A percentile compares a stretch with the other conserved stretches of the same genome.
Conservation (phyloP, 2,113 vertebrate species). For the Phyllopteryx taeniolatus region DNA sequence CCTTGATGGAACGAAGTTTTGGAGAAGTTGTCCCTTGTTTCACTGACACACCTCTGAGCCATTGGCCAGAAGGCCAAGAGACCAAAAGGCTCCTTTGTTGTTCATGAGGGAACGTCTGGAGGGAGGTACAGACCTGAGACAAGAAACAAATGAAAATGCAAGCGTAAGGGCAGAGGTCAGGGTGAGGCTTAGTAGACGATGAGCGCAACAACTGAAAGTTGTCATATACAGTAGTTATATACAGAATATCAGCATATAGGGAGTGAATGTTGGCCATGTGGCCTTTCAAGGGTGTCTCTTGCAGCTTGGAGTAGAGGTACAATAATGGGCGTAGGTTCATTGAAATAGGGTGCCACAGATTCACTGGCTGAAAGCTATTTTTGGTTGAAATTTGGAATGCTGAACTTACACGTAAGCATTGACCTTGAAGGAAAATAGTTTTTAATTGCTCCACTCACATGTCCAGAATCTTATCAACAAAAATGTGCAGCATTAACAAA, state of each 20-base stretch:
- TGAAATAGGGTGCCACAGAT: background rate
- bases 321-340: background rate
- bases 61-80: constrained; percentile 51
- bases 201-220: constrained; percentile 57
- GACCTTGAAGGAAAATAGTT: too few relatives aligned
- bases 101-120: constrained; percentile 62
- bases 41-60: constrained; percentile 35
- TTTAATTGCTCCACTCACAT: background rate
- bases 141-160: constrained; percentile 60
- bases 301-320: background rate
- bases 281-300: background rate
- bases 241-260: too few relatives aligned
- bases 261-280: background rate
- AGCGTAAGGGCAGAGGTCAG: constrained; percentile 46
- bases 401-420: too few relatives aligned
- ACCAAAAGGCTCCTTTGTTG: constrained; percentile 48
- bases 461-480: background rate
- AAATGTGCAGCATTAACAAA: background rate
- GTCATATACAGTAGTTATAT: too few relatives aligned
- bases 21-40: constrained; percentile 36
- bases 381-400: too few relatives aligned
- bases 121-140: constrained; percentile 57
- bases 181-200: constrained; percentile 49
- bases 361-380: background rate
- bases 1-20: too few relatives aligned